These are phyloP conservation scores for Parasteatoda lunata DNA, from an alignment of 2,888 invertebrate genomes.

Conservation along the genomic window DNA sequence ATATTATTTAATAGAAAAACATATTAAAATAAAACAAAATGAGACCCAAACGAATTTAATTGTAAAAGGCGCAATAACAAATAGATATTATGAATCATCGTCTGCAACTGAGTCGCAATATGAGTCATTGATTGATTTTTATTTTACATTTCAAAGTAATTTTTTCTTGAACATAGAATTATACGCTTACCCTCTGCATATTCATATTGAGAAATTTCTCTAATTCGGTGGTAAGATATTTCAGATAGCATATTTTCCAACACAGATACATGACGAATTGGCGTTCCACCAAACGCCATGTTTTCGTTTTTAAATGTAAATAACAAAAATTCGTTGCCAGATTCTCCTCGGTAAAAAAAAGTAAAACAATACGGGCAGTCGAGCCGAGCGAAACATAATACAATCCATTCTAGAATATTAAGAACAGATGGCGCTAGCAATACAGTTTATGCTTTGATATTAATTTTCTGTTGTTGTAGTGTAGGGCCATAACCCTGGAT, in stretches of 20 bases:
- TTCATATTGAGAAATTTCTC: slow-evolving; percentile 87
- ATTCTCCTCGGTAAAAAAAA: too few relatives aligned
- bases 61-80: background rate
- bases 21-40: background rate
- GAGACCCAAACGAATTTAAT: background rate
- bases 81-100: background rate
- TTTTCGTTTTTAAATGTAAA: slow-evolving; percentile 6
- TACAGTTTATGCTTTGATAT: too few relatives aligned
- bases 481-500: too few relatives aligned
- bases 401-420: too few relatives aligned
- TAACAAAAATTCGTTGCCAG: background rate
- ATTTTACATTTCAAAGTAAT: background rate
- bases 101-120: background rate
- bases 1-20: background rate
- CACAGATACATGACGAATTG: slow-evolving; percentile 52
- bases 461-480: too few relatives aligned
- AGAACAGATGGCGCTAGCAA: too few relatives aligned
- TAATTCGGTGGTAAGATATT: slow-evolving; percentile 92
- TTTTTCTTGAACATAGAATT: background rate
- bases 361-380: too few relatives aligned
- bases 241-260: slow-evolving; percentile 91
- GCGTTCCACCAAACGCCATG: slow-evolving; percentile 52
- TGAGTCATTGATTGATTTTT: slow-evolving; percentile 19
- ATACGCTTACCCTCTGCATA: slow-evolving; percentile 84
- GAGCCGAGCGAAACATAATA: too few relatives aligned